Percentiles rank a stretch among this genome's conserved stretches.
Evolutionary conservation across 2,888 invertebrate species (phyloP).

Genomic region (Melieria omissa): DNA sequence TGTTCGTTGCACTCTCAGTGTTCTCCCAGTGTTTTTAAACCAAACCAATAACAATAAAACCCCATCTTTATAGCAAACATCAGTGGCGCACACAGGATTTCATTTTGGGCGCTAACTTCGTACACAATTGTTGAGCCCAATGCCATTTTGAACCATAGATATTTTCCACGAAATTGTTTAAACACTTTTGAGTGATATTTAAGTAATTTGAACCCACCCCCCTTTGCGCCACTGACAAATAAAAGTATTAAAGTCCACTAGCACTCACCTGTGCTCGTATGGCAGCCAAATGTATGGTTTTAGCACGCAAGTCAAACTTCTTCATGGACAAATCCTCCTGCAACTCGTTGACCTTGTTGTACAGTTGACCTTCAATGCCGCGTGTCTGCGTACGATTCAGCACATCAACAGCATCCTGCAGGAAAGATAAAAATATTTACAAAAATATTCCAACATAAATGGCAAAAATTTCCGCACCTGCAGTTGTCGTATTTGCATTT

Average conservation of each 20-base stretch:
- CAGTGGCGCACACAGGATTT: too few relatives aligned
- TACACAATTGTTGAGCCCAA: too few relatives aligned
- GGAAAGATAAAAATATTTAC: slow-evolving; percentile 11
- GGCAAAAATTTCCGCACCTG: slow-evolving; percentile 67
- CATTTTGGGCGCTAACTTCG: too few relatives aligned
- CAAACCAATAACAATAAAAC: too few relatives aligned
- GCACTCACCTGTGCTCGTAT: slow-evolving; percentile 88
- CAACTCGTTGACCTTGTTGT: slow-evolving; percentile 93
- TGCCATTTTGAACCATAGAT: too few relatives aligned
- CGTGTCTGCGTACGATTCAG: slow-evolving; percentile 83
- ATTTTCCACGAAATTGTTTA: not conserved
- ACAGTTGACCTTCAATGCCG: slow-evolving; percentile 83
- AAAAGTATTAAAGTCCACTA: not conserved
- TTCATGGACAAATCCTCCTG: slow-evolving; percentile 96
- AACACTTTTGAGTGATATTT: slow-evolving; percentile 11
- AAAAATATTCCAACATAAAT: slow-evolving; percentile 8
- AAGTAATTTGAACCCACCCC: not conserved
- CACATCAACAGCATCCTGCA: slow-evolving; percentile 83
- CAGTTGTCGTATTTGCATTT: slow-evolving; percentile 86
- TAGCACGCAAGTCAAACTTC: slow-evolving; percentile 91
- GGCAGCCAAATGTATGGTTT: slow-evolving; percentile 89
- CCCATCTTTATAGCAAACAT: too few relatives aligned
- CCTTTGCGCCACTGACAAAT: not conserved
- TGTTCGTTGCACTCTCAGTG: too few relatives aligned
- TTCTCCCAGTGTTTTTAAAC: too few relatives aligned